phyloP scores from a whole-genome alignment of 2,888 invertebrate species.

The Tetanocera ferruginea region DNA sequence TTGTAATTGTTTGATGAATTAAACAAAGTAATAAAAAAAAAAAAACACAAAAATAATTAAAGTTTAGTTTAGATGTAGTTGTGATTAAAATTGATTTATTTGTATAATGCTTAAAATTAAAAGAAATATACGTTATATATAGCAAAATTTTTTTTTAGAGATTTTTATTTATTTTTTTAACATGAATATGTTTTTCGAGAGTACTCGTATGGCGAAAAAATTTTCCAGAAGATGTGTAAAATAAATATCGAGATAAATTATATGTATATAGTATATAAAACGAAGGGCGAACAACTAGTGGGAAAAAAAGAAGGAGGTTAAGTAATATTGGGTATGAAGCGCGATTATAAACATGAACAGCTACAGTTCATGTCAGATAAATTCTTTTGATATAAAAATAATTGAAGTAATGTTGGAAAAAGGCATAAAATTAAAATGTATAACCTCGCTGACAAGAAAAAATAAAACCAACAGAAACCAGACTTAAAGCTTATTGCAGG shows the following conservation, averaged over 20 bases:
- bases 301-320: background rate
- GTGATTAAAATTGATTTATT: background rate
- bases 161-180: constrained; percentile 25
- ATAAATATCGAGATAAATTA: constrained; percentile 7
- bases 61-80: constrained; percentile 8
- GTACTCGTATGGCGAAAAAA: constrained; percentile 28
- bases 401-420: too few species aligned
- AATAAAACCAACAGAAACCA: too few species aligned
- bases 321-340: too few species aligned
- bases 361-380: too few species aligned
- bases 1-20: background rate
- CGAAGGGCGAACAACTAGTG: background rate
- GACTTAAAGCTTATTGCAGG: too few species aligned
- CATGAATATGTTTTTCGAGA: constrained; percentile 16
- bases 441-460: too few species aligned
- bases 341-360: too few species aligned
- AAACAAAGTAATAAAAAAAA: background rate
- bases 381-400: too few species aligned
- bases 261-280: background rate
- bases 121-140: constrained; percentile 19
- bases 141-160: constrained; percentile 25
- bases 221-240: constrained; percentile 38
- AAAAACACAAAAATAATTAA: constrained; percentile 6
- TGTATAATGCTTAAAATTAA: background rate
- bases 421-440: too few species aligned